phyloP scores from a whole-genome alignment of 2,113 vertebrate species.

The Ranitomeya imitator region DNA sequence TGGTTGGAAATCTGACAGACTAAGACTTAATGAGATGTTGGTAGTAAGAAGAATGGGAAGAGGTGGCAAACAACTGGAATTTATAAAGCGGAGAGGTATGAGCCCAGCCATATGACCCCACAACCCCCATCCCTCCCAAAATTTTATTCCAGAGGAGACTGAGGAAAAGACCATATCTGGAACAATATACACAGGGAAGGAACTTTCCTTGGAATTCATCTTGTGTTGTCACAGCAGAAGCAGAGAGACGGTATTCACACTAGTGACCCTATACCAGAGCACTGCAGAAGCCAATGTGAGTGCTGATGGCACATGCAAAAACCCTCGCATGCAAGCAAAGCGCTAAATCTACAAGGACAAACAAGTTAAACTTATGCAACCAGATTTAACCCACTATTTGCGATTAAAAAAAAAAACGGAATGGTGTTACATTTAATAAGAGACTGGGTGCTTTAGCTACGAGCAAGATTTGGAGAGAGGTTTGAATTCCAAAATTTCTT shows the following conservation, averaged over 20 bases:
- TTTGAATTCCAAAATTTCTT: conserved; percentile 43
- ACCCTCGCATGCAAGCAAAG: not conserved
- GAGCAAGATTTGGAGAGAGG: not conserved
- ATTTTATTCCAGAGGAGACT: conserved; percentile 29
- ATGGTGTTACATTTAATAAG: not conserved
- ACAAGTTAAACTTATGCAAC: not conserved
- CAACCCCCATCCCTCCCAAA: conserved; percentile 1
- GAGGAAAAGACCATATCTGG: conserved; percentile 39
- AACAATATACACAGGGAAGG: conserved; percentile 30
- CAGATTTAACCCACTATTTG: not conserved
- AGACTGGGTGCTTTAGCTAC: not conserved
- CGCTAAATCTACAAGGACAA: not conserved
- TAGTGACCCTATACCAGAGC: not conserved
- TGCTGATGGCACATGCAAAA: conserved; percentile 33
- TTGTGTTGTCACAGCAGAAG: conserved; percentile 38
- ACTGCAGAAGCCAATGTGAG: not conserved
- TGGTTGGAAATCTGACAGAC: conserved; percentile 28
- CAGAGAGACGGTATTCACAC: not conserved
- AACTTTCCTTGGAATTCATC: conserved; percentile 35
- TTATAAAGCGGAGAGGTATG: conserved; percentile 21
- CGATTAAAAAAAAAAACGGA: not conserved
- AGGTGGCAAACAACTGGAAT: conserved; percentile 39
- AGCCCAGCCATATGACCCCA: not conserved
- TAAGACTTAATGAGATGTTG: conserved; percentile 28
- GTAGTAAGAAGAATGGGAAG: conserved; percentile 45